Base-by-base conservation (phyloP, 2,888 invertebrate species). In the Tetropium fuscum region DNA sequence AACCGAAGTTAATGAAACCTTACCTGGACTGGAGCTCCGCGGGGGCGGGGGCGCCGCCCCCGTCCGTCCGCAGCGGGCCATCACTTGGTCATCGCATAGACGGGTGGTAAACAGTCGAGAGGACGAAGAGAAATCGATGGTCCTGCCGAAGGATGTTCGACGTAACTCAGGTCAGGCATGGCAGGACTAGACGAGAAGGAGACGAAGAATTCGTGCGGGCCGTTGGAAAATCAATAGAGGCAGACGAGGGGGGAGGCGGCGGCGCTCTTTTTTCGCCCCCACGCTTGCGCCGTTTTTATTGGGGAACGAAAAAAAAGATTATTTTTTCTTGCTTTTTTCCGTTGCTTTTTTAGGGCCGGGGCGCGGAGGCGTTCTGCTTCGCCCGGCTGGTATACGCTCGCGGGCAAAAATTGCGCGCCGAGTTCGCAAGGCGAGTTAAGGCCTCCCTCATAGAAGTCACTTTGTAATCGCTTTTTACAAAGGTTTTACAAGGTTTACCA, bases 111-210 rank as follows among this genome's bases (percentile, higher is more conserved):
- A 40, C 40, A 16, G 36, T 38, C 11, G 54, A 61, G 41, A 20
- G 60, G 58, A 51, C 64, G 53, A 63, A 56, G 61, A 36, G 44
- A 74, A 75, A 75, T 75, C 77, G 74, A 76, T 74, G 79, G 30
- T 78, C 78, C 79, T 78, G 68, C 74, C 73, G 78, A 78, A 78
- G 75, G 75, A 74, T 73, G 70, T 75, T 73, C 75, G 75, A 75
- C 74, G 78, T 79, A 75, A 74, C 78, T 78, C 75, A 80, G 80
- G 80, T 80, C 80, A 79, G 80, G 78, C 63, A 67, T 58, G 55
- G 56, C 55, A 64, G 65, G 65, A 65, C 65, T 67, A 69, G 69
- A 67, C 67, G 67, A 45, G 58, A 63, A 58, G 63, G 68, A 68
- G 69, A 67, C 68, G 67, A 53, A 54, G 51, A 53, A 53, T 22